Evolutionary conservation across 1,140 invertebrate species (phyloP).

Genomic region (Araneus ventricosus): DNA sequence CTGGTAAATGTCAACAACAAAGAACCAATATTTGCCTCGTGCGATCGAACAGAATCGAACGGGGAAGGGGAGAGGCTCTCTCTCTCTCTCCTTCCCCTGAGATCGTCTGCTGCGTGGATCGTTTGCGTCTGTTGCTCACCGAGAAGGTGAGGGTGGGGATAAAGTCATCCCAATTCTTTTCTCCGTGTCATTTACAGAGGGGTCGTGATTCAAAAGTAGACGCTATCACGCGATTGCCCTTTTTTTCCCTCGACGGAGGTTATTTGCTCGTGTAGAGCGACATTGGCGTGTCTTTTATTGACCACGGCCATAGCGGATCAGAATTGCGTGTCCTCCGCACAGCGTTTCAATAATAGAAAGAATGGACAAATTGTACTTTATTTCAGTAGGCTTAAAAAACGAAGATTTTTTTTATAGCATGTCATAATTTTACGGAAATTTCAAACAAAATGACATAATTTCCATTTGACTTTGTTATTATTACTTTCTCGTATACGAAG

Average conservation of each 20-base stretch:
- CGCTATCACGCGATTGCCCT: not conserved
- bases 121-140: not conserved
- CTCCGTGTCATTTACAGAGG: constrained; percentile 13
- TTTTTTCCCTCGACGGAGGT: not conserved
- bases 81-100: not conserved
- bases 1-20: constrained; percentile 37
- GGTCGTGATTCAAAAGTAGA: constrained; percentile 39
- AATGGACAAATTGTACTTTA: not conserved
- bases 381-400: not conserved
- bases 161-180: not conserved
- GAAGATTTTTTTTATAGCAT: too few relatives aligned
- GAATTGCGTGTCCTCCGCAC: not conserved
- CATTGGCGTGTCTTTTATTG: not conserved
- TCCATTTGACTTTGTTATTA: too few relatives aligned
- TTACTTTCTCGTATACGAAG: too few relatives aligned
- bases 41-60: constrained; percentile 9
- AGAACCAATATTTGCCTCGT: constrained; percentile 36
- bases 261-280: not conserved
- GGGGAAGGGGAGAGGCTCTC: too few relatives aligned
- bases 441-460: too few relatives aligned
- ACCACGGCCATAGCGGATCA: not conserved
- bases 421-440: too few relatives aligned
- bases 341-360: not conserved
- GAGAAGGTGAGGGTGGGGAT: not conserved
- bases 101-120: constrained; percentile 37